Evolutionary conservation across 2,113 vertebrate species (phyloP), one percentile per base, ranked within the genome.

Genomic region (Cervus canadensis): DNA sequence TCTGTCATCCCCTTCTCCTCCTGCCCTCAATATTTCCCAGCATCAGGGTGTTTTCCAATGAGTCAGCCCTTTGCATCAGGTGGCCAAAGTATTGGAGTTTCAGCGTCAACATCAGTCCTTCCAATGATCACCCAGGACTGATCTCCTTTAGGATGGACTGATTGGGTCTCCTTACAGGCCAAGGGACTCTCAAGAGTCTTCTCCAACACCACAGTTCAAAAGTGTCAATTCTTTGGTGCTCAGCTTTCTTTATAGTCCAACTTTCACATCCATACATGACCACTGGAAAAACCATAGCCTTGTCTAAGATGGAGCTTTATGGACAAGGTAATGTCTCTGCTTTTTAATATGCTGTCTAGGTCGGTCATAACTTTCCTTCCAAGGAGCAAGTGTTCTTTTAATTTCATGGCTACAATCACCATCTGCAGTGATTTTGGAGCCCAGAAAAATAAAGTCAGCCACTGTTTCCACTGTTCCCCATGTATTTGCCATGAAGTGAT

Each of bases 181-280:
- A 67, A n/a, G 33, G 33, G 64, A 67, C 33, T 36, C 16, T 67
- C 64, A 19, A n/a, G 64, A 67, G 16, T 67, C 64, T n/a, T 67
- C 33, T 67, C 64, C 33, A 67, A 19, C 33, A 67, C 64, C 64
- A 67, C 16, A 19, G 16, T 67, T n/a, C 16, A 19, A 36, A 67
- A 5, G 0, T 16, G 10, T n/a, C 62, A 67, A 4, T 67, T 67
- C 33, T 67, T 67, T 8, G 0, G 4, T 19, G 33, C 33, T 67
- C 62, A n/a, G n/a, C 33, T 67, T 67, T n/a, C 33, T 67, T 67
- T 17, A 67, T 33, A n/a, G 33, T 67, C 16, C 62, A n/a, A 67
- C 62, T n/a, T 16, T 67, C 3, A n/a, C 16, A n/a, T n/a, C 62
- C 62, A 67, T 67, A 19, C 33, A 10, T 19, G 33, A 67, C 16